Conservation (phyloP, 2,888 invertebrate genomes). For the Apodemia hepburni region DNA sequence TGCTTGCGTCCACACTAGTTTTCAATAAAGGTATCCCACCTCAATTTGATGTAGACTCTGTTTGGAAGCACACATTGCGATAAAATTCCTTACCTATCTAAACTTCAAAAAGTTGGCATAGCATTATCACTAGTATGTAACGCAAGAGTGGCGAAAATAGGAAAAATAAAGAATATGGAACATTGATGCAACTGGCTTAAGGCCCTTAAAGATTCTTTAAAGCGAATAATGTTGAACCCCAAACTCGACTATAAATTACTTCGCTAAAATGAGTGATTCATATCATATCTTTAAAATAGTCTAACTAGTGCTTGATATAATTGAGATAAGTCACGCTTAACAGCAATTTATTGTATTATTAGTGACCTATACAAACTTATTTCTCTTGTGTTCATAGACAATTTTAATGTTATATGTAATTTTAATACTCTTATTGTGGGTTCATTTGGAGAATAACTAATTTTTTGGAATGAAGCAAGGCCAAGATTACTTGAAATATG, state of each 20-base stretch:
- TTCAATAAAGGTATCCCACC: too few species aligned
- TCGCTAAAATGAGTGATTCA: slow-evolving; percentile 58
- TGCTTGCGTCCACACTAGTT: too few species aligned
- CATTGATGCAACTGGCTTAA: too few species aligned
- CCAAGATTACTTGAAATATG: too few species aligned
- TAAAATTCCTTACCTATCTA: too few species aligned
- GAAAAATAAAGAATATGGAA: too few species aligned
- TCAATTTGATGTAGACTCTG: too few species aligned
- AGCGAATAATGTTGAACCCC: slow-evolving; percentile 7
- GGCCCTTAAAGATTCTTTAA: slow-evolving; percentile 14
- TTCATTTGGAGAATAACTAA: not conserved
- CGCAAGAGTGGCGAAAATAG: too few species aligned
- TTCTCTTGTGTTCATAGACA: slow-evolving; percentile 33
- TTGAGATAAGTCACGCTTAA: slow-evolving; percentile 38
- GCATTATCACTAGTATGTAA: too few species aligned
- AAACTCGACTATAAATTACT: slow-evolving; percentile 22
- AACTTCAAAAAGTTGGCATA: too few species aligned
- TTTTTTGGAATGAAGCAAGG: not conserved
- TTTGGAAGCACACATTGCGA: too few species aligned
- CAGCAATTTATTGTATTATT: slow-evolving; percentile 29
- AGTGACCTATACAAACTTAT: slow-evolving; percentile 26
- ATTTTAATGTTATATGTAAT: slow-evolving; percentile 18
- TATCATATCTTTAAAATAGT: slow-evolving; percentile 71
- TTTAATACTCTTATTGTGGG: slow-evolving; percentile 15
- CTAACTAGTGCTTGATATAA: slow-evolving; percentile 42